Percentiles rank a stretch among this genome's conserved stretches.
Conservation (phyloP, 2,113 vertebrate genomes). For the Petroica traversi region DNA sequence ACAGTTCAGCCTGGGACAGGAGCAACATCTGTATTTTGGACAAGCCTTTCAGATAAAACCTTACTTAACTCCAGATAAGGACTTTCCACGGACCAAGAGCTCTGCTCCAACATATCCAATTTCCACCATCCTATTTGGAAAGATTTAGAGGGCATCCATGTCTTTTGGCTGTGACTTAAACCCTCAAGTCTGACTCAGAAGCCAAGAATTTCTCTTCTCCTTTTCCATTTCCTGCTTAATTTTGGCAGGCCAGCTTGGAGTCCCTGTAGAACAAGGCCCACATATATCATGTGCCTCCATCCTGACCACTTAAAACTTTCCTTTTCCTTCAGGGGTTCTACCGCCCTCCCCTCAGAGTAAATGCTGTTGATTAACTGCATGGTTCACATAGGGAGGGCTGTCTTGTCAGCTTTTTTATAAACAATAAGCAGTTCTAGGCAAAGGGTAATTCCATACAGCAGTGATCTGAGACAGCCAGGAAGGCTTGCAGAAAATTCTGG, state of each 20-base stretch:
- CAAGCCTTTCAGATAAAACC: not conserved
- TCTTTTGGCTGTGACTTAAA: conserved; percentile 12
- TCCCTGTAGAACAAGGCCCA: not conserved
- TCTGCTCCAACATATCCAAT: not conserved
- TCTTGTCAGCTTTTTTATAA: not conserved
- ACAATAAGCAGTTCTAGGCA: not conserved
- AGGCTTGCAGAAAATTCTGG: not conserved
- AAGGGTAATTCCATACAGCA: not conserved
- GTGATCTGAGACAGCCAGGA: not conserved
- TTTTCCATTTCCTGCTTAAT: not conserved
- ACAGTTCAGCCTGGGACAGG: not conserved
- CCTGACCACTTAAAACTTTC: not conserved
- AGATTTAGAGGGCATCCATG: not conserved
- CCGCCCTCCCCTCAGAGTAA: not conserved
- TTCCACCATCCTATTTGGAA: not conserved
- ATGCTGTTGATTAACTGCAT: not conserved
- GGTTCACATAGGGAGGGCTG: not conserved
- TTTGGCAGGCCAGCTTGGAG: not conserved
- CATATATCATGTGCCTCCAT: not conserved
- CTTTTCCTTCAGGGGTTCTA: not conserved
- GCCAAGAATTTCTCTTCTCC: not conserved
- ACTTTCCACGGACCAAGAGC: not conserved
- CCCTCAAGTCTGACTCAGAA: not conserved
- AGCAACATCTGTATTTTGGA: not conserved
- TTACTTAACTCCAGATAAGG: not conserved